phyloP scores from a whole-genome alignment of 2,113 vertebrate genomes.

The Tachysurus vachellii region DNA sequence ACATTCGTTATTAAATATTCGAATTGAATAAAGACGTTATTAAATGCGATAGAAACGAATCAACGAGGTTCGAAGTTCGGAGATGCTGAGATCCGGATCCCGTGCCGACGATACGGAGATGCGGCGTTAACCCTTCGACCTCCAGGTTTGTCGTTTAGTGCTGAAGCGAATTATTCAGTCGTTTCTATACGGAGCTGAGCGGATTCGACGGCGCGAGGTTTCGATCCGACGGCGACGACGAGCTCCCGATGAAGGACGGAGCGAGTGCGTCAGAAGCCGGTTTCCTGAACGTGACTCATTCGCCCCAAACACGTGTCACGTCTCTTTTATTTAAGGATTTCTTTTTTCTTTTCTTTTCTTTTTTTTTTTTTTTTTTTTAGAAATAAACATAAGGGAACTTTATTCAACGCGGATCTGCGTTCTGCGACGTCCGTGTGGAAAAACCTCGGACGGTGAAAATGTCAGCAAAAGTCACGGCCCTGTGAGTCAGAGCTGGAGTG shows the following conservation, averaged over 20 bases:
- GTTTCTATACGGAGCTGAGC: background rate
- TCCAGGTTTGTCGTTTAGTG: background rate
- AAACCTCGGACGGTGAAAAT: slow-evolving; percentile 48
- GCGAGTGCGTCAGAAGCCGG: background rate
- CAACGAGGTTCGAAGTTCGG: too few relatives aligned
- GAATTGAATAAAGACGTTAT: too few relatives aligned
- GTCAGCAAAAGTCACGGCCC: slow-evolving; percentile 56
- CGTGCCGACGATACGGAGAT: background rate
- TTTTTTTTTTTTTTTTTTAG: background rate
- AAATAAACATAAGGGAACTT: background rate
- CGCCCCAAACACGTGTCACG: background rate
- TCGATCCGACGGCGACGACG: too few relatives aligned
- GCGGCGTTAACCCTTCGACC: background rate
- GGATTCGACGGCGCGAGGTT: too few relatives aligned
- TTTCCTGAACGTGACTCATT: background rate
- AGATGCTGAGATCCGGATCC: background rate
- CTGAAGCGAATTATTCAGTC: too few relatives aligned
- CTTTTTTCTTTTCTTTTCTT: background rate
- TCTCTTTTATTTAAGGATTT: background rate
- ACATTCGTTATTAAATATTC: too few relatives aligned
- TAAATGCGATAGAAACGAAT: too few relatives aligned
- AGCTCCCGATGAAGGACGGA: background rate
- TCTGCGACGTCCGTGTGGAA: background rate
- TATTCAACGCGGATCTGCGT: background rate
- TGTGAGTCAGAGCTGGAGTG: slow-evolving; percentile 63